Evolutionary conservation across 2,888 invertebrate species (phyloP).

Genomic region (Andrena praecox): DNA sequence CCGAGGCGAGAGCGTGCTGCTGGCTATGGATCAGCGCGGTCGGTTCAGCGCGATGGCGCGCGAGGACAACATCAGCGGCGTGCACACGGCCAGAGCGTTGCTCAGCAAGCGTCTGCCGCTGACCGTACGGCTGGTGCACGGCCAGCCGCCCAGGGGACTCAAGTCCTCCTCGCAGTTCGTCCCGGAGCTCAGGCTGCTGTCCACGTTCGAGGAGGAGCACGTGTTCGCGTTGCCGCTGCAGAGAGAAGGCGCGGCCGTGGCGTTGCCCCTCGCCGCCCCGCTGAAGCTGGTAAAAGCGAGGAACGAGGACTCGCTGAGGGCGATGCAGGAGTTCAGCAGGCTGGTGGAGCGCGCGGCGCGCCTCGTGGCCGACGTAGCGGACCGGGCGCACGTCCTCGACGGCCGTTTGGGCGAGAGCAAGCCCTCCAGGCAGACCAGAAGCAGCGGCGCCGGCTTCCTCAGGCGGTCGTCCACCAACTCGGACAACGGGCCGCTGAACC

Average conservation of each 20-base stretch:
- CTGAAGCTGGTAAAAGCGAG: constrained; percentile 93
- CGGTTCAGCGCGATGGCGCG: constrained; percentile 96
- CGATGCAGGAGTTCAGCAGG: constrained; percentile 89
- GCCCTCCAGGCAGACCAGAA: constrained; percentile 78
- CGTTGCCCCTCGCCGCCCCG: constrained; percentile 94
- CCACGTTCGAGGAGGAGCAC: constrained; percentile 94
- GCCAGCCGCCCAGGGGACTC: constrained; percentile 93
- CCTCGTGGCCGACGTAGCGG: constrained; percentile 91
- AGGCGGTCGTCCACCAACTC: constrained; percentile 92
- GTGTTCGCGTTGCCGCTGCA: constrained; percentile 94
- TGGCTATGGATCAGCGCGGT: constrained; percentile 95
- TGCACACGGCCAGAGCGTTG: constrained; percentile 95
- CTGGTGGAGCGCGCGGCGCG: constrained; percentile 92
- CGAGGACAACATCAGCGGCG: constrained; percentile 97
- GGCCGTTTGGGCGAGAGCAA: constrained; percentile 90
- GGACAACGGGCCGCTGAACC: constrained; percentile 86
- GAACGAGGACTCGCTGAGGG: constrained; percentile 92
- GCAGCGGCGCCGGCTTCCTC: constrained; percentile 84
- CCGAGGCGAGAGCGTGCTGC: constrained; percentile 92
- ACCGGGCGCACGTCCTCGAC: constrained; percentile 92
- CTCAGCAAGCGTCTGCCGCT: constrained; percentile 96
- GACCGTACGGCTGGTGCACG: constrained; percentile 96
- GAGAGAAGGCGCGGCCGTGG: constrained; percentile 91
- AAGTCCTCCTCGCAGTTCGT: constrained; percentile 94
- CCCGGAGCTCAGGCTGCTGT: constrained; percentile 93